A percentile compares a stretch with the other conserved stretches of the same genome.
Evolutionary conservation across 2,113 vertebrate species (phyloP).

Genomic region (Myotis yumanensis): DNA sequence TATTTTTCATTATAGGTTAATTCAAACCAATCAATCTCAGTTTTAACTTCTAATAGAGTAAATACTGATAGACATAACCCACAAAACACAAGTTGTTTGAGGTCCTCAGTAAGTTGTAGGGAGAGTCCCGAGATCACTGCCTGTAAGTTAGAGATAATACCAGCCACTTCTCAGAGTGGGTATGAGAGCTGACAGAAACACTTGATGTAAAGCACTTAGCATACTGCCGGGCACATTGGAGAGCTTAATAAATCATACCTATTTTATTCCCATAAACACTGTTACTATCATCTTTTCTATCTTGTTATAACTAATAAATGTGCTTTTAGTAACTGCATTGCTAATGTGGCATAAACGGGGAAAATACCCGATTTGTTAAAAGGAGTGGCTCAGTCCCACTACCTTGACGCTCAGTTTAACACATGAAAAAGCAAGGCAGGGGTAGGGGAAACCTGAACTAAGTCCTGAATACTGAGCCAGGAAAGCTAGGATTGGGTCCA

Average conservation of each 20-base stretch:
- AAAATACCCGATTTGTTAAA: not conserved
- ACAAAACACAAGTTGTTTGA: not conserved
- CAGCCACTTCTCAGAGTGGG: not conserved
- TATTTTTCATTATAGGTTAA: not conserved
- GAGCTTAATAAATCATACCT: not conserved
- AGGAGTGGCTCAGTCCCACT: not conserved
- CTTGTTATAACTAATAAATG: not conserved
- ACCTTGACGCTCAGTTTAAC: not conserved
- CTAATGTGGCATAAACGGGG: not conserved
- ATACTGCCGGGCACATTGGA: not conserved
- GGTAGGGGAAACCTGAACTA: slow-evolving; percentile 19
- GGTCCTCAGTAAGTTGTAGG: not conserved
- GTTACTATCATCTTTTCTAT: not conserved
- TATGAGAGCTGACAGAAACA: not conserved
- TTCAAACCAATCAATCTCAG: not conserved
- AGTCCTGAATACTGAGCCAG: slow-evolving; percentile 32
- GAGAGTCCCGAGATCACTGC: not conserved
- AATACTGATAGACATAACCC: not conserved
- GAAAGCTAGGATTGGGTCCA: slow-evolving; percentile 39
- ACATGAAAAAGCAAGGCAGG: not conserved
- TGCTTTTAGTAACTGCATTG: not conserved
- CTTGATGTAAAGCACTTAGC: not conserved
- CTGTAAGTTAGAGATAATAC: not conserved
- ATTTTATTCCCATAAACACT: not conserved
- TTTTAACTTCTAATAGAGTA: slow-evolving; percentile 3